Base-by-base conservation (phyloP, 1,140 invertebrate genomes). In the Drosophila oshimai region DNA sequence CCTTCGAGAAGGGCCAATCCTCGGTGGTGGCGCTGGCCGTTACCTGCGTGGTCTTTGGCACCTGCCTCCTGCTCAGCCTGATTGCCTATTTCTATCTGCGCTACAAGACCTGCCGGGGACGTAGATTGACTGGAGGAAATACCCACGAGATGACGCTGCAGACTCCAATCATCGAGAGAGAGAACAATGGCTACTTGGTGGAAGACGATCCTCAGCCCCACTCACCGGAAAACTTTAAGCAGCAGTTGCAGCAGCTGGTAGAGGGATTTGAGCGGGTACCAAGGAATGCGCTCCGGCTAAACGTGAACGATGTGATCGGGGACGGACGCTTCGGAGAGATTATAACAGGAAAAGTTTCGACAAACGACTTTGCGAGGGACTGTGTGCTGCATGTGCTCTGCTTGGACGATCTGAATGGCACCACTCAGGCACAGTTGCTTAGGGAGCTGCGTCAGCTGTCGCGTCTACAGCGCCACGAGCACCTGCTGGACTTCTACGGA, bases 261-360 rank as follows among this genome's bases (percentile, higher is more conserved):
- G 81, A 90, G 12, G 70, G 62, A 13, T 46, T 91, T 2, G 70
- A 89, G 93, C 95, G 93, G 55, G 94, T 96, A 89, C 94, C 95
- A 0, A 92, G 93, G 39, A 95, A 94, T 81, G 92, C 93, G 41
- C 86, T 97, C 36, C 94, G 94, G 22, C 92, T 96, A 13, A 94
- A 95, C 74, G 92, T 93, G 1, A 92, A 93, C 10, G 92, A 94
- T 74, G 86, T 95, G n/a, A 91, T 95, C 26, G 94, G 94, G 1
- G 91, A 94, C n/a, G 96, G 96, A 15, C 93, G 93, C 69, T 97
- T 95, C 91, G 96, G 96, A 0, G 93, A 94, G 41, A 94, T 97
- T 12, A 94, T 95, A 20, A 93, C 91, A 58, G 95, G 94, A 0
- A 93, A 92, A 37, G 92, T 96, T 1, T 91, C 64, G 0, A 41